A percentile compares a stretch with the other conserved stretches of the same genome.
Evolutionary conservation across 2,888 invertebrate genomes (phyloP).

Genomic region (Panzeria rudis): DNA sequence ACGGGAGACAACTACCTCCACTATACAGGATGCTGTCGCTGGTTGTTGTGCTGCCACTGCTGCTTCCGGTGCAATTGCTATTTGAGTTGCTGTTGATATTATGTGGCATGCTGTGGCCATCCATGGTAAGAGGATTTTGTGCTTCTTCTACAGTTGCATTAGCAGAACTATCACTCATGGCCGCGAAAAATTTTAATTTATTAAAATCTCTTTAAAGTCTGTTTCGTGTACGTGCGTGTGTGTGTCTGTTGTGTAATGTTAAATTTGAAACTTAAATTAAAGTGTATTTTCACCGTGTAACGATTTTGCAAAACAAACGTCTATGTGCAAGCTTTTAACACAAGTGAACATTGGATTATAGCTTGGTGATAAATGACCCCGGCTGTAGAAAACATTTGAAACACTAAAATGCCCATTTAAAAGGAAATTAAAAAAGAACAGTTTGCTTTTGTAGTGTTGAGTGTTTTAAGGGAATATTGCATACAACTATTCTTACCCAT

Average conservation of each 20-base stretch:
- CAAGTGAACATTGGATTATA: slow-evolving; percentile 47
- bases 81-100: slow-evolving; percentile 67
- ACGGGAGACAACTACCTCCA: slow-evolving; percentile 14
- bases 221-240: neutral
- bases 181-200: slow-evolving; percentile 34
- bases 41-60: slow-evolving; percentile 27
- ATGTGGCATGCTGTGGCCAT: slow-evolving; percentile 49
- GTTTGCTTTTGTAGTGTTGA: neutral
- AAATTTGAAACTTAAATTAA: slow-evolving; percentile 41
- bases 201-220: slow-evolving; percentile 49
- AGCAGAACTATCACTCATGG: slow-evolving; percentile 30
- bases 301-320: slow-evolving; percentile 39
- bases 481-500: neutral
- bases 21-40: slow-evolving; percentile 41
- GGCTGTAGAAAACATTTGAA: slow-evolving; percentile 16
- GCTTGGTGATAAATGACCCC: slow-evolving; percentile 60
- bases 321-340: slow-evolving; percentile 29
- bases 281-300: slow-evolving; percentile 13
- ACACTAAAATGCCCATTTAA: slow-evolving; percentile 48
- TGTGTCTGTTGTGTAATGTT: neutral
- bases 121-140: neutral
- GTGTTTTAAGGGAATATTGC: slow-evolving; percentile 17
- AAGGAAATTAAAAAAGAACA: neutral
- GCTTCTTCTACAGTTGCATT: slow-evolving; percentile 16
- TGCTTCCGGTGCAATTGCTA: slow-evolving; percentile 6